A percentile compares a stretch with the other conserved stretches of the same genome.
Conservation (phyloP, 1,140 invertebrate genomes). For the Drosophila cardini region DNA sequence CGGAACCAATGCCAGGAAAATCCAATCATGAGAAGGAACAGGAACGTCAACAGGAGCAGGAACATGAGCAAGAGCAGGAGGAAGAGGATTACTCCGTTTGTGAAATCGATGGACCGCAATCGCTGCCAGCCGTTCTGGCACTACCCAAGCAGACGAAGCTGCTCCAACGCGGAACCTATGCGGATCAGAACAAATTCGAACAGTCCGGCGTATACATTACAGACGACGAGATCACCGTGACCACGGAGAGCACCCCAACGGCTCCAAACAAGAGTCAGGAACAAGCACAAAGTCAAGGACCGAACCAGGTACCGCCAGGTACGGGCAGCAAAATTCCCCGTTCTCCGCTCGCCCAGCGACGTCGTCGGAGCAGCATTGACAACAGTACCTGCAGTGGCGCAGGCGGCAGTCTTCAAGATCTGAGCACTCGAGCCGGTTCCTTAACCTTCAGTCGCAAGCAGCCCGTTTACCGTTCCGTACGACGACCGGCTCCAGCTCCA, state of each 20-base stretch:
- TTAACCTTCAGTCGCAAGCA: slow-evolving; percentile 61
- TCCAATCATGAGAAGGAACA: slow-evolving; percentile 20
- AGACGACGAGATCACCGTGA: slow-evolving; percentile 87
- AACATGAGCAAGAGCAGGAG: slow-evolving; percentile 25
- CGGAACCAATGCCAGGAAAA: slow-evolving; percentile 13
- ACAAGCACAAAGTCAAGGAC: slow-evolving; percentile 60
- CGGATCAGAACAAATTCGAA: slow-evolving; percentile 62
- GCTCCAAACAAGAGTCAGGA: slow-evolving; percentile 47
- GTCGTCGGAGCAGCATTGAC: slow-evolving; percentile 73
- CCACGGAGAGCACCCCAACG: slow-evolving; percentile 82
- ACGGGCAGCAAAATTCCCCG: slow-evolving; percentile 71
- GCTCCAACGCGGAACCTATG: slow-evolving; percentile 1
- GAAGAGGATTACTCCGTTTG: slow-evolving; percentile 42
- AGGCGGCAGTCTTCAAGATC: slow-evolving; percentile 72
- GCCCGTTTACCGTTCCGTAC: slow-evolving; percentile 75
- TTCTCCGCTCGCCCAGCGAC: slow-evolving; percentile 70
- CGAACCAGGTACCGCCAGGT: slow-evolving; percentile 74
- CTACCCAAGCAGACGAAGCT: slow-evolving; percentile 35
- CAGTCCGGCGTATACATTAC: slow-evolving; percentile 84
- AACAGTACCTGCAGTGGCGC: slow-evolving; percentile 65
- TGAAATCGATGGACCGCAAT: slow-evolving; percentile 67
- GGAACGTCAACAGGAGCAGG: slow-evolving; percentile 25
- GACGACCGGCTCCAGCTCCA: slow-evolving; percentile 71
- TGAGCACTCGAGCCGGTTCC: slow-evolving; percentile 59
- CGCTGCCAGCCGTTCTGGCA: slow-evolving; percentile 68